A percentile compares a stretch with the other conserved stretches of the same genome.
Evolutionary conservation across 2,797 vertebrate genomes (phyloP).

Genomic region (Lates japonicus): DNA sequence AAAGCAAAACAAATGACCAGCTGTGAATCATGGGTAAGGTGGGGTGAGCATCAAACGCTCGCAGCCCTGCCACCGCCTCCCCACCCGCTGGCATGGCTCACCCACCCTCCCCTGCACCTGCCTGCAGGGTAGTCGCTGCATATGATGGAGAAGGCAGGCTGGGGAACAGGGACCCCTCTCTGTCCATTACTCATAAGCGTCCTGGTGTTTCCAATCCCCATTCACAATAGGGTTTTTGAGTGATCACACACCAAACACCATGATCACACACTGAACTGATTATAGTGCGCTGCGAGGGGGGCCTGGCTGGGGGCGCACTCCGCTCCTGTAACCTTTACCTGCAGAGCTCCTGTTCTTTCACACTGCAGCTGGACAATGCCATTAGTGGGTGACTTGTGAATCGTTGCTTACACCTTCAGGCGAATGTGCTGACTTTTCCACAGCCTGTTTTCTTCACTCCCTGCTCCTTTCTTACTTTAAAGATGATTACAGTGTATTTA

Average conservation of each 20-base stretch:
- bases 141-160: constrained; percentile 61
- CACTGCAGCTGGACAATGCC: constrained; percentile 38
- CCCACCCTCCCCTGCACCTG: constrained; percentile 23
- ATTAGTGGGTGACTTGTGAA: constrained; percentile 51
- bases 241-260: constrained; percentile 72
- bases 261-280: constrained; percentile 74
- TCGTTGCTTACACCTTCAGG: constrained; percentile 32
- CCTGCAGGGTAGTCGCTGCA: constrained; percentile 52
- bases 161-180: constrained; percentile 59
- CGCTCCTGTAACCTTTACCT: constrained; percentile 66
- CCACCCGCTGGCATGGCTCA: constrained; percentile 36
- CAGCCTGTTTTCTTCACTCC: constrained; percentile 5
- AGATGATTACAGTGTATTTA: constrained; percentile 6
- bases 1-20: constrained; percentile 77
- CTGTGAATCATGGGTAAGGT: constrained; percentile 56
- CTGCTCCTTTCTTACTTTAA: background rate
- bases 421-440: background rate
- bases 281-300: constrained; percentile 56
- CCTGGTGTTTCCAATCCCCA: constrained; percentile 80
- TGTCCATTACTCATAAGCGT: constrained; percentile 75
- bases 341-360: constrained; percentile 33
- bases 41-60: constrained; percentile 63
- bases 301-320: constrained; percentile 53
- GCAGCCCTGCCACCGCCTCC: constrained; percentile 15
- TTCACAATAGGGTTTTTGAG: constrained; percentile 74